Evolutionary conservation across 2,113 vertebrate genomes (phyloP).

Genomic region (Ploceus nigricollis): DNA sequence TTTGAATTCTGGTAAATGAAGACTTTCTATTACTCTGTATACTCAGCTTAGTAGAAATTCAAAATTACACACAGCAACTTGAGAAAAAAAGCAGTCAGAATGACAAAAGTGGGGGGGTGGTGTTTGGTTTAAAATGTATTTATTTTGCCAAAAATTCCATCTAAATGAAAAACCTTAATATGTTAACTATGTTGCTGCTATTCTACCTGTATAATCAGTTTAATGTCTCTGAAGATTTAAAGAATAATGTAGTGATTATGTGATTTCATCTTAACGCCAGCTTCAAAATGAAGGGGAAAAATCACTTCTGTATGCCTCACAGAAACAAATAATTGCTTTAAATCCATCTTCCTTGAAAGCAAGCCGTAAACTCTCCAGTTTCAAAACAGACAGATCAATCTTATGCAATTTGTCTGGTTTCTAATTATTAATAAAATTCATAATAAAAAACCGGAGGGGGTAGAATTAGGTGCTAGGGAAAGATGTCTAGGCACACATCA

Average conservation of each 20-base stretch:
- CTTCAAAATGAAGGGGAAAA: slow-evolving; percentile 11
- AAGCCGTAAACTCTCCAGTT: neutral
- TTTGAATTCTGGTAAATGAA: neutral
- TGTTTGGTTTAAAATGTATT: neutral
- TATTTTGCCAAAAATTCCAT: neutral
- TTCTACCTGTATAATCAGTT: neutral
- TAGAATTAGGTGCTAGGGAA: slow-evolving; percentile 18
- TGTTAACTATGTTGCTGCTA: neutral
- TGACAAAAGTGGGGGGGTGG: neutral
- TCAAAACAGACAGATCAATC: slow-evolving; percentile 9
- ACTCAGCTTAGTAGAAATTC: neutral
- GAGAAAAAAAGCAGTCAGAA: neutral
- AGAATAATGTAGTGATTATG: neutral
- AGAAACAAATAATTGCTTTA: slow-evolving; percentile 23
- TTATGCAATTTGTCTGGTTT: neutral
- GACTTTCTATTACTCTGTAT: neutral
- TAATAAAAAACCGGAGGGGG: neutral
- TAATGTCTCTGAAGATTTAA: neutral
- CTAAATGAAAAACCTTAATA: neutral
- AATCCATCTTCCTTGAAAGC: slow-evolving; percentile 27
- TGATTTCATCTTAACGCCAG: neutral
- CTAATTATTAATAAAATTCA: neutral
- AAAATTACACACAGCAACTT: neutral
- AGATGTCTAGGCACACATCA: neutral
- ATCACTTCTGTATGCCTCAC: neutral